These are phyloP conservation scores for Cantharis rufa DNA, from an alignment of 2,888 invertebrate genomes.

Conservation along the genomic window DNA sequence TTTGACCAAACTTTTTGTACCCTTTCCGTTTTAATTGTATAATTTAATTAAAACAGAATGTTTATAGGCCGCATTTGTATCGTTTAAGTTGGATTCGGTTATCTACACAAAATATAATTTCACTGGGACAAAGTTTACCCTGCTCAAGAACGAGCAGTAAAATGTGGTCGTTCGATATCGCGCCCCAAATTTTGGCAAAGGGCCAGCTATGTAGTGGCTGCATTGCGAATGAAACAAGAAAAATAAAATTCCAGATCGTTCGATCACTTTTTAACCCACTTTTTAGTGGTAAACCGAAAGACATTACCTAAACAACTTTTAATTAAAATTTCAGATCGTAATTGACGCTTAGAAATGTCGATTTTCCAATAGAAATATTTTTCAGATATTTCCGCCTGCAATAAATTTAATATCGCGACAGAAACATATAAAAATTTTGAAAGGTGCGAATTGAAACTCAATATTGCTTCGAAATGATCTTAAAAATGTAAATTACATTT, in stretches of 20 bases:
- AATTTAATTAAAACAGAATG: not conserved
- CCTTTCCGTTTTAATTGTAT: not conserved
- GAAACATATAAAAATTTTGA: not conserved
- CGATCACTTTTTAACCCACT: conserved; percentile 24
- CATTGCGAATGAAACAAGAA: conserved; percentile 25
- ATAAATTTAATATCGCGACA: not conserved
- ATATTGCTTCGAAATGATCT: not conserved
- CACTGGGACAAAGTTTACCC: conserved; percentile 9
- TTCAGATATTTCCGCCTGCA: not conserved
- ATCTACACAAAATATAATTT: conserved; percentile 22
- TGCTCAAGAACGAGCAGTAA: conserved; percentile 26
- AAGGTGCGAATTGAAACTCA: not conserved
- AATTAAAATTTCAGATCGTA: conserved; percentile 5
- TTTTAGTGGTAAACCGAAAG: conserved; percentile 6
- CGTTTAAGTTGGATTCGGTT: not conserved
- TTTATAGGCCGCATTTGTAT: not conserved
- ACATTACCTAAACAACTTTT: conserved; percentile 5
- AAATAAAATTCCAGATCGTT: conserved; percentile 21
- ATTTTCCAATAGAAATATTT: not conserved
- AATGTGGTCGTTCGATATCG: conserved; percentile 31
- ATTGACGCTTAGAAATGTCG: not conserved
- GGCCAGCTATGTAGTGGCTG: conserved; percentile 26
- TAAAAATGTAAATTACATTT: not conserved
- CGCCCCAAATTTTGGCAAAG: conserved; percentile 27
- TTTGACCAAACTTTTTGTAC: not conserved